Evolutionary conservation across 2,888 invertebrate genomes (phyloP).

Genomic region (Allacma fusca): DNA sequence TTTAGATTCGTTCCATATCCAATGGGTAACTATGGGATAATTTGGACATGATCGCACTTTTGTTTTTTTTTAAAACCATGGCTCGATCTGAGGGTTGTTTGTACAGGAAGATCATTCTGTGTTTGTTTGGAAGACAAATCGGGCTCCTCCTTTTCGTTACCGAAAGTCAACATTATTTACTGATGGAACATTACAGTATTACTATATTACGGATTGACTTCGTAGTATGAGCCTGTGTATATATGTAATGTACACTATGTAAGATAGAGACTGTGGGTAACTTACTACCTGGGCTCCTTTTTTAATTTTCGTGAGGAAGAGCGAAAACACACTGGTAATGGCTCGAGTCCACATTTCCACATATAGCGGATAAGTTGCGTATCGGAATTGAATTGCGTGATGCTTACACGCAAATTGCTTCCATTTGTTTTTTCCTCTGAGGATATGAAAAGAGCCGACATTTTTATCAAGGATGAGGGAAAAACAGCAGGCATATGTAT

Average conservation of each 20-base stretch:
- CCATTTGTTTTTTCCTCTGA: conserved; percentile 43
- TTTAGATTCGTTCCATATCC: conserved; percentile 42
- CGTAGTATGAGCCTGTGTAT: not conserved
- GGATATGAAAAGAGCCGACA: conserved; percentile 42
- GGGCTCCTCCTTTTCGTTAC: not conserved
- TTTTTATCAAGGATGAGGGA: conserved; percentile 1
- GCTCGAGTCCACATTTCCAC: not conserved
- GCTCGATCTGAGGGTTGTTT: conserved; percentile 22
- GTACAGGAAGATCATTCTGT: conserved; percentile 17
- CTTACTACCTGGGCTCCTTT: too few relatives aligned
- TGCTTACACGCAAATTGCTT: conserved; percentile 45
- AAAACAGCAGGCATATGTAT: not conserved
- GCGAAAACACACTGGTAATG: too few relatives aligned
- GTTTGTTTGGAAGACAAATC: conserved; percentile 6
- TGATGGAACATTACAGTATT: too few relatives aligned
- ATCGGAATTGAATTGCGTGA: conserved; percentile 44
- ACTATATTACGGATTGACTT: not conserved
- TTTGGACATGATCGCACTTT: conserved; percentile 36
- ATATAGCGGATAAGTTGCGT: conserved; percentile 37
- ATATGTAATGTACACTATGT: not conserved
- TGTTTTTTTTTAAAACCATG: conserved; percentile 26
- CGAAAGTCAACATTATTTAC: not conserved
- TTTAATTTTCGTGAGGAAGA: too few relatives aligned
- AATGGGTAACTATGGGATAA: conserved; percentile 40
- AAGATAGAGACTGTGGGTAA: too few relatives aligned